A percentile compares a stretch with the other conserved stretches of the same genome.
Conservation (phyloP, 2,113 vertebrate species). For the Chascanopsetta lugubris region DNA sequence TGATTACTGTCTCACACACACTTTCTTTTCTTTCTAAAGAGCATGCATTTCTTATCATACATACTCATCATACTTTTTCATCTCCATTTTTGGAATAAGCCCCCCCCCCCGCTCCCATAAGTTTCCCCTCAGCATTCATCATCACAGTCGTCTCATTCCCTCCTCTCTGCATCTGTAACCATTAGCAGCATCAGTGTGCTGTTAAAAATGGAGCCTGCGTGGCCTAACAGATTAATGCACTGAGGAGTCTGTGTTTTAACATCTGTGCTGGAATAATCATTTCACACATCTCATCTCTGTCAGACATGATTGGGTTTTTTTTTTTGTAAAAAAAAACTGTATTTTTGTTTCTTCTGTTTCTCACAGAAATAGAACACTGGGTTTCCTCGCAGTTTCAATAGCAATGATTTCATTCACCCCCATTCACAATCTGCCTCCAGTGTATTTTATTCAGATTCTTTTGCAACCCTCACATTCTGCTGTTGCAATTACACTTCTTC, state of each 20-base stretch:
- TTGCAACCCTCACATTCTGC: neutral
- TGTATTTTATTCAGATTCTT: neutral
- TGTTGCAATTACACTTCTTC: neutral
- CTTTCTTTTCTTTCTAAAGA: neutral
- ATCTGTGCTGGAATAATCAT: conserved; percentile 14
- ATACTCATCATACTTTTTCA: too few species aligned
- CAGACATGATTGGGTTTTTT: too few species aligned
- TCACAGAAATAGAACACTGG: neutral
- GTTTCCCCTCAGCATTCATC: conserved; percentile 37
- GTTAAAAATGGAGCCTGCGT: neutral
- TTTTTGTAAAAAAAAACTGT: too few species aligned
- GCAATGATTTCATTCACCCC: neutral
- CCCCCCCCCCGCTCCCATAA: conserved; percentile 8
- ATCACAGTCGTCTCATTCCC: conserved; percentile 13
- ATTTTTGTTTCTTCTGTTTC: too few species aligned
- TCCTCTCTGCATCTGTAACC: conserved; percentile 19
- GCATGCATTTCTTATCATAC: conserved; percentile 47
- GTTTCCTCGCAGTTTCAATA: neutral
- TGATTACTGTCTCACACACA: neutral
- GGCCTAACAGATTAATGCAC: conserved; percentile 22
- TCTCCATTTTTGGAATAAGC: neutral
- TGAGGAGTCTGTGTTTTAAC: conserved; percentile 2
- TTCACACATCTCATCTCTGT: neutral
- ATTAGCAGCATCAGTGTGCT: conserved; percentile 14
- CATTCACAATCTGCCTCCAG: neutral